These are phyloP conservation scores for Anoplolepis gracilipes DNA, from an alignment of 1,140 invertebrate species.

Conservation along the genomic window DNA sequence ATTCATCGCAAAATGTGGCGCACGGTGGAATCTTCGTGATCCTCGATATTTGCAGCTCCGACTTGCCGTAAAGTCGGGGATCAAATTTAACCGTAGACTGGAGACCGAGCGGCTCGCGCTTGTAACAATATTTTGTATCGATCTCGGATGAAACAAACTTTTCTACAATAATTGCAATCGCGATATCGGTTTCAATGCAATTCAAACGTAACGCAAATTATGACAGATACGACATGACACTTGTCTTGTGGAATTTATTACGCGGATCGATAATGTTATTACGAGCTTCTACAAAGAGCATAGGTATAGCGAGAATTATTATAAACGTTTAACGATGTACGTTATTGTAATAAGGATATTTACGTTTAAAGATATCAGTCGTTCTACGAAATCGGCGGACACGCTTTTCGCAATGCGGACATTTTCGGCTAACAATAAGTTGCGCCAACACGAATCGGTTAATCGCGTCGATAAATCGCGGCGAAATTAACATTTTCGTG, in stretches of 20 bases:
- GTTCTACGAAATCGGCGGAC: background rate
- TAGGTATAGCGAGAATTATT: background rate
- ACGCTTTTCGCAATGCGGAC: background rate
- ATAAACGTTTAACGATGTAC: too few species aligned
- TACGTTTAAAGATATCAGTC: background rate
- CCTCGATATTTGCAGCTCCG: slow-evolving; percentile 18
- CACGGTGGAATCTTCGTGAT: slow-evolving; percentile 7
- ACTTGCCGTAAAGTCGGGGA: slow-evolving; percentile 7
- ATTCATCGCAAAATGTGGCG: slow-evolving; percentile 30
- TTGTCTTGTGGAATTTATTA: background rate
- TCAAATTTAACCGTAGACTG: slow-evolving; percentile 11
- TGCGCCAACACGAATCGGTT: background rate
- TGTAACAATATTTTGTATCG: background rate
- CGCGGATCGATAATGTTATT: background rate
- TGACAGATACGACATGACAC: background rate
- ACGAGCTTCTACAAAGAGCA: too few species aligned
- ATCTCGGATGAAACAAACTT: background rate
- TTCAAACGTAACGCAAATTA: background rate
- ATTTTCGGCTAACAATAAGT: background rate
- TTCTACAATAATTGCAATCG: background rate
- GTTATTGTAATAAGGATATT: too few species aligned
- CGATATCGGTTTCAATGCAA: background rate
- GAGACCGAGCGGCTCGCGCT: background rate
- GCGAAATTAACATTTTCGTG: slow-evolving; percentile 30
- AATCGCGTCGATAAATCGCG: slow-evolving; percentile 20